Evolutionary conservation across 2,113 vertebrate species (phyloP).

Genomic region (Zosterops lateralis): DNA sequence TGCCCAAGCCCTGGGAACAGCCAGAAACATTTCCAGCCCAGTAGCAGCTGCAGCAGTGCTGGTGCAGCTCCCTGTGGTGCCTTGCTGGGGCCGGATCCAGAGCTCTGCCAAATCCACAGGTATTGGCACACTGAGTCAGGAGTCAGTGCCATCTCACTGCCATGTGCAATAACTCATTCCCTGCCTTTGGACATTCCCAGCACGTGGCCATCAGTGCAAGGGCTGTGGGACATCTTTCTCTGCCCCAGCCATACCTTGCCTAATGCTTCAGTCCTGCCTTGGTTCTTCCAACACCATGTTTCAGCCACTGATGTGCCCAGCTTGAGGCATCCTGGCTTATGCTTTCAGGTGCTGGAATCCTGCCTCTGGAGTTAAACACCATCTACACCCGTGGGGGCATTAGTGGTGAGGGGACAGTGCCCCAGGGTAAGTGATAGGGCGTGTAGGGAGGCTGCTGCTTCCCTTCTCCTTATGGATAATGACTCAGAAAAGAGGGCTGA

Average conservation of each 20-base stretch:
- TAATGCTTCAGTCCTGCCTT: not conserved
- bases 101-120: not conserved
- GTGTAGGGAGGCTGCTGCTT: not conserved
- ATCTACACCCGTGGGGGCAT: accelerated
- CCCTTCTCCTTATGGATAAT: not conserved
- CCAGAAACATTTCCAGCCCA: not conserved
- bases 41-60: not conserved
- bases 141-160: not conserved
- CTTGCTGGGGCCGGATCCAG: not conserved
- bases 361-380: not conserved
- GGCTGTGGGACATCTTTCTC: not conserved
- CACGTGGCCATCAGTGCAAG: accelerated
- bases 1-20: not conserved
- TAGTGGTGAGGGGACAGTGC: too few relatives aligned
- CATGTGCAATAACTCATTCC: not conserved
- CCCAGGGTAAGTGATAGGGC: too few relatives aligned
- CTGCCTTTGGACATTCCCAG: not conserved
- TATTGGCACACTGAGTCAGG: not conserved
- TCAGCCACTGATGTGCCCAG: not conserved
- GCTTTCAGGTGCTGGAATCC: not conserved
- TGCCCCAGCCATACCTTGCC: not conserved
- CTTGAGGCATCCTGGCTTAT: not conserved
- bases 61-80: not conserved
- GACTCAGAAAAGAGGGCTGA: not conserved
- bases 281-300: accelerated